phyloP scores from a whole-genome alignment of 2,797 vertebrate species.

The Poecile montanus region DNA sequence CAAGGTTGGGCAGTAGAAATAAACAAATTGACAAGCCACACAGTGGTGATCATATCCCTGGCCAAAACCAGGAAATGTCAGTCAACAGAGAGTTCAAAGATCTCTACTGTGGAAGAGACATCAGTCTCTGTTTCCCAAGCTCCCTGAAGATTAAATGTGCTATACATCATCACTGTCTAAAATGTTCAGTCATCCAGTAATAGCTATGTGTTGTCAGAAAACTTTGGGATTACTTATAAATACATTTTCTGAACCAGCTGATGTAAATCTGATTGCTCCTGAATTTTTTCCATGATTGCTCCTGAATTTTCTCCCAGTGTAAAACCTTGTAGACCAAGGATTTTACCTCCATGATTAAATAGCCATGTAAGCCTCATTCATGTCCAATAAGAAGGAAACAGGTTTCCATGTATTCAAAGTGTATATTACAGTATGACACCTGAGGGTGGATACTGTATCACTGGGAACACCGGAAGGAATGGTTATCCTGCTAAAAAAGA shows the following conservation, averaged over 20 bases:
- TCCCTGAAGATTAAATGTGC: not conserved
- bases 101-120: not conserved
- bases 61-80: slow-evolving; percentile 6
- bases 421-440: not conserved
- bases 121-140: not conserved
- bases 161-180: not conserved
- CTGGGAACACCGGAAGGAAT: not conserved
- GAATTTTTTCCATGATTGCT: not conserved
- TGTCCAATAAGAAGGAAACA: not conserved
- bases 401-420: not conserved
- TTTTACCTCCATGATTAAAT: not conserved
- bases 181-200: not conserved
- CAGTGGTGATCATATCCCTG: not conserved
- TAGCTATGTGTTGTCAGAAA: not conserved
- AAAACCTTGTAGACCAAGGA: not conserved
- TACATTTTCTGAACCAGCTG: not conserved
- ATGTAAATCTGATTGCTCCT: not conserved
- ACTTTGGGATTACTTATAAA: not conserved
- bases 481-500: not conserved
- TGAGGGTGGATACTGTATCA: not conserved
- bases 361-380: not conserved
- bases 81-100: not conserved
- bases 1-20: not conserved
- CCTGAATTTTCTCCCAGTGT: not conserved
- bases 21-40: not conserved